Base-by-base conservation (phyloP, 2,113 vertebrate species). In the Gallinago jamesoni region DNA sequence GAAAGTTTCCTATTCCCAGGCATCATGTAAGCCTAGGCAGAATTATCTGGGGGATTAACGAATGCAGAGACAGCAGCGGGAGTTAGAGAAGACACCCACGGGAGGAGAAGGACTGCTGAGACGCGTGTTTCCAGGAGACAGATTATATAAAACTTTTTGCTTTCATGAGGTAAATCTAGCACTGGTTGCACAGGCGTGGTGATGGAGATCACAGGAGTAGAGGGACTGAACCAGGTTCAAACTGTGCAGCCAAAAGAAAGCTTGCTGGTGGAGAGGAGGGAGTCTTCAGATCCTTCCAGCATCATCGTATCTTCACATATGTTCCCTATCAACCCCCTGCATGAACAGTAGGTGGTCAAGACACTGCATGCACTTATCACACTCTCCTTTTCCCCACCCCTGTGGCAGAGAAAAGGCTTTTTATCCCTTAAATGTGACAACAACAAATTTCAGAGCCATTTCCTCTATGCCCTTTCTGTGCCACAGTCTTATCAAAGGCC, bases 31-130 rank as follows among this genome's bases (percentile, higher is more conserved):
- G 30, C 25, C 55, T 18, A 20, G 23, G 48, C 62, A 77, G 67
- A 92, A 85, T 79, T 94, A 79, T 92, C 87, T 87, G 57, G 84
- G 80, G 80, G 48, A 73, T 96, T 97, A 94, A 82, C 4, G 6
- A 82, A 72, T 9, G 9, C n/a, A 33, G 41, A 62, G 53, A 35
- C 39, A 62, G 12, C 55, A 62, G 74, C 2, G 2, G 50, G 89
- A 69, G 69, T 92, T 37, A 45, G 31, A 60, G 74, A 76, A 87
- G 80, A 91, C 11, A n/a, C 76, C 66, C 53, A 81, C 4, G 7
- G 75, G 78, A 84, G 67, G 57, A 41, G 55, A 30, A 93, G 39
- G 18, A 52, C 73, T 87, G 77, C 77, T 66, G 69, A 89, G 63
- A 83, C 27, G 21, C 85, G 73, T 1, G 16, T 66, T 92, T 93